These are phyloP conservation scores for Pollenia griseotomentosa DNA, from an alignment of 2,888 invertebrate genomes.

Conservation along the genomic window DNA sequence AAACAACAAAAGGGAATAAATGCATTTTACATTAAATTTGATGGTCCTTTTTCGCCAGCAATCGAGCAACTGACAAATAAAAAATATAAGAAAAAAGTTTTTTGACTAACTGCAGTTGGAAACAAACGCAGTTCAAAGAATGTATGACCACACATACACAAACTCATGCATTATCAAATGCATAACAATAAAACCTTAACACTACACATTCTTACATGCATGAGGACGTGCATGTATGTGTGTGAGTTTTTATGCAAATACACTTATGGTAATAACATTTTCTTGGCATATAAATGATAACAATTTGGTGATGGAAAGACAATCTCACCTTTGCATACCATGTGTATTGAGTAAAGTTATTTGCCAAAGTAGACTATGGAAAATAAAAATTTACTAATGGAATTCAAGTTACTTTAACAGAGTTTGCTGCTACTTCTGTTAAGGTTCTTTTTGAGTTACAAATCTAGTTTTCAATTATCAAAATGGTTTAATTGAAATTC, in stretches of 20 bases:
- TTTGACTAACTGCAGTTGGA: not conserved
- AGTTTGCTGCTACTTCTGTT: not conserved
- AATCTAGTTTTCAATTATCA: no score
- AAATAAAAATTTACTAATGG: conserved; percentile 53
- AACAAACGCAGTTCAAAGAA: conserved; percentile 21
- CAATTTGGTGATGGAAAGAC: conserved; percentile 24
- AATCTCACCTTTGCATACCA: not conserved
- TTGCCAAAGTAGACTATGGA: not conserved
- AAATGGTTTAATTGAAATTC: no score
- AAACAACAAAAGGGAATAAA: not conserved
- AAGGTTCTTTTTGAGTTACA: no score
- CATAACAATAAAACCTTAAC: not conserved
- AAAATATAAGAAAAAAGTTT: not conserved
- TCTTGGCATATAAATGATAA: conserved; percentile 70
- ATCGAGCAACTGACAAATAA: not conserved
- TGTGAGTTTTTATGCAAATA: conserved; percentile 53
- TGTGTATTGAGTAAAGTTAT: no score
- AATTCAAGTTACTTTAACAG: conserved; percentile 37
- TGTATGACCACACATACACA: not conserved
- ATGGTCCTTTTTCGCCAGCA: conserved; percentile 50
- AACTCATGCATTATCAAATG: no score
- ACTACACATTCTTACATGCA: conserved; percentile 12
- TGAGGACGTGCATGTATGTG: not conserved
- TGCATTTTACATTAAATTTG: conserved; percentile 64
- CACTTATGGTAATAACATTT: conserved; percentile 70